Conservation (phyloP, 2,113 vertebrate species). For the Conger conger region DNA sequence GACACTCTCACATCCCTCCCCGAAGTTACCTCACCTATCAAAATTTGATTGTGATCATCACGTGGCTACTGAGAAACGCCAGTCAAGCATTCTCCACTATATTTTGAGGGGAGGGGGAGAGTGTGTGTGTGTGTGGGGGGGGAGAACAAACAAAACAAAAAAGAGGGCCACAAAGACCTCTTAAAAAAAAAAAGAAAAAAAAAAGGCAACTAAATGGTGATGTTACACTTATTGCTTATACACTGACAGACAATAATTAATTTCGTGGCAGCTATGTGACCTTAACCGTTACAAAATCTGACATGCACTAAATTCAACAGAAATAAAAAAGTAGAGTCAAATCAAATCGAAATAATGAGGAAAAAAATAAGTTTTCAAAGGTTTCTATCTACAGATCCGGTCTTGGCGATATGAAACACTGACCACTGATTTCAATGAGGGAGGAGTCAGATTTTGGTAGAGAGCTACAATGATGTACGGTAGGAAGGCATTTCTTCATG, state of each 20-base stretch:
- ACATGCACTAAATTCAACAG: conserved; percentile 72
- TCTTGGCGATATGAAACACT: conserved; percentile 70
- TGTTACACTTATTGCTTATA: conserved; percentile 91
- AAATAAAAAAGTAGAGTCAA: conserved; percentile 45
- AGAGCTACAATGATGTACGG: conserved; percentile 75
- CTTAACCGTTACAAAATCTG: conserved; percentile 62
- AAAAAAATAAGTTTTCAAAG: conserved; percentile 69
- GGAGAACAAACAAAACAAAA: conserved; percentile 42
- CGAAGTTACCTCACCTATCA: not conserved
- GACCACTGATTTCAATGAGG: conserved; percentile 73
- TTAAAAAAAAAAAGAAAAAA: conserved; percentile 40
- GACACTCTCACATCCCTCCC: not conserved
- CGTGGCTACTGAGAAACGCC: not conserved
- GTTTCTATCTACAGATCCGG: conserved; percentile 78
- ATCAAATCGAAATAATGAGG: conserved; percentile 37
- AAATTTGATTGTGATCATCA: not conserved
- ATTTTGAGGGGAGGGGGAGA: conserved; percentile 33
- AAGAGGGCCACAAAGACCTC: conserved; percentile 55
- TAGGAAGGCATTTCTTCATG: conserved; percentile 81
- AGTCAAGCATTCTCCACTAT: conserved; percentile 37
- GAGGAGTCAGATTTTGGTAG: conserved; percentile 81
- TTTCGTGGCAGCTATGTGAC: conserved; percentile 74
- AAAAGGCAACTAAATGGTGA: conserved; percentile 65
- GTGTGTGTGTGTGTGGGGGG: too few relatives aligned
- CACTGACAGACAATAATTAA: conserved; percentile 59